phyloP scores from a whole-genome alignment of 1,140 invertebrate genomes.

The Platyscapa corneri region DNA sequence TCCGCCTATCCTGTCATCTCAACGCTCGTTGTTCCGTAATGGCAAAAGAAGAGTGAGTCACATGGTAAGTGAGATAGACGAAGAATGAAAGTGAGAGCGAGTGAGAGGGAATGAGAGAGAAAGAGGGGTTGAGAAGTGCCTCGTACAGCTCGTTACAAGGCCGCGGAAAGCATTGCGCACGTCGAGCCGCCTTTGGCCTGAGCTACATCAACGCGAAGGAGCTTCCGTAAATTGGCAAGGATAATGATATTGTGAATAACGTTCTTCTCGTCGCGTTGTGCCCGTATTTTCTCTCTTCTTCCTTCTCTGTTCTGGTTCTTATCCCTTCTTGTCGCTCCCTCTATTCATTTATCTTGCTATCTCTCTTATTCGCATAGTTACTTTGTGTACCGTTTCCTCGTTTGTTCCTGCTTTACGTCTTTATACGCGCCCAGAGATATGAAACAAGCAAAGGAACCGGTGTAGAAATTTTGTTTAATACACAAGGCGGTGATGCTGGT shows the following conservation, averaged over 20 bases:
- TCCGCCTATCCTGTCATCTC: conserved; percentile 23
- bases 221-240: conserved; percentile 44
- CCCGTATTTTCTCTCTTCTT: not conserved
- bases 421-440: conserved; percentile 18
- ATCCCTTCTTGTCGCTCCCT: not conserved
- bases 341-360: not conserved
- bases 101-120: no score
- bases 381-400: not conserved
- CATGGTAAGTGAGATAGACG: not conserved
- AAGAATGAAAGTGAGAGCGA: not conserved
- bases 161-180: not conserved
- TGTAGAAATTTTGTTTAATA: conserved; percentile 33
- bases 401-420: not conserved
- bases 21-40: conserved; percentile 7
- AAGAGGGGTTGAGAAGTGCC: not conserved
- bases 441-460: conserved; percentile 25
- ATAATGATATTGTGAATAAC: conserved; percentile 50
- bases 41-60: conserved; percentile 14
- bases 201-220: not conserved
- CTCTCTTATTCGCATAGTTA: not conserved
- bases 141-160: conserved; percentile 43
- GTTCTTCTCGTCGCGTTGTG: not conserved
- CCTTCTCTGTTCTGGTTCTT: not conserved
- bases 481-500: not conserved
- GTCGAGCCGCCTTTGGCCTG: conserved; percentile 15